These are phyloP conservation scores for Prunella strophiata DNA, from an alignment of 2,797 vertebrate species.

Conservation along the genomic window DNA sequence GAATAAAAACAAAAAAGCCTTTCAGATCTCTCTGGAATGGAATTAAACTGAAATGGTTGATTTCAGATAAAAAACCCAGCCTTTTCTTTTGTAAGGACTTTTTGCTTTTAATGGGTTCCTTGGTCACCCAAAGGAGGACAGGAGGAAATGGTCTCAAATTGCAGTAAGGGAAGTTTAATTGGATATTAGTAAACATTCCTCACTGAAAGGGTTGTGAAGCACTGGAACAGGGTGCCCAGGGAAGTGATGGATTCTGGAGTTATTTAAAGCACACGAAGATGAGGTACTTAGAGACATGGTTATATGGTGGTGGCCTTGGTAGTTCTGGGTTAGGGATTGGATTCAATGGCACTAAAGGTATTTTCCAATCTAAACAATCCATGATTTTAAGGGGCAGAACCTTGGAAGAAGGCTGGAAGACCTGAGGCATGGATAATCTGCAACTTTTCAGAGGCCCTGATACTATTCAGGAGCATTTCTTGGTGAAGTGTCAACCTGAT, in stretches of 20 bases:
- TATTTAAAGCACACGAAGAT: neutral
- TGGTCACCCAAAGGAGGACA: neutral
- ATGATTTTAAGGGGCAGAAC: neutral
- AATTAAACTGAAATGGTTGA: conserved; percentile 20
- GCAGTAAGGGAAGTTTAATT: neutral
- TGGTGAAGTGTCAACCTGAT: neutral
- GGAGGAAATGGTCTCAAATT: neutral
- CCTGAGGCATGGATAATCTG: neutral
- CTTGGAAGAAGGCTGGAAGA: neutral
- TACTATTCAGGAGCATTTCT: neutral
- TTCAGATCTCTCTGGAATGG: conserved; percentile 31
- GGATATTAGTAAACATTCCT: neutral
- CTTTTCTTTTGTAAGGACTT: conserved; percentile 11
- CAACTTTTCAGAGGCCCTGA: neutral
- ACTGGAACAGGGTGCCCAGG: neutral
- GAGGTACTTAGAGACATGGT: neutral
- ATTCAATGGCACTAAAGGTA: neutral
- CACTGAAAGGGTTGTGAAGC: neutral
- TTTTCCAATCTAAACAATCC: neutral
- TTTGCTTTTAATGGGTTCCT: neutral
- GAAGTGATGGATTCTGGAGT: neutral
- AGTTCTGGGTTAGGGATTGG: neutral
- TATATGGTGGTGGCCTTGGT: neutral
- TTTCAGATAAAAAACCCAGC: conserved; percentile 22
- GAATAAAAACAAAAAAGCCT: conserved; percentile 58